phyloP scores from a whole-genome alignment of 1,140 invertebrate genomes.

The Lysiphlebus fabarum region DNA sequence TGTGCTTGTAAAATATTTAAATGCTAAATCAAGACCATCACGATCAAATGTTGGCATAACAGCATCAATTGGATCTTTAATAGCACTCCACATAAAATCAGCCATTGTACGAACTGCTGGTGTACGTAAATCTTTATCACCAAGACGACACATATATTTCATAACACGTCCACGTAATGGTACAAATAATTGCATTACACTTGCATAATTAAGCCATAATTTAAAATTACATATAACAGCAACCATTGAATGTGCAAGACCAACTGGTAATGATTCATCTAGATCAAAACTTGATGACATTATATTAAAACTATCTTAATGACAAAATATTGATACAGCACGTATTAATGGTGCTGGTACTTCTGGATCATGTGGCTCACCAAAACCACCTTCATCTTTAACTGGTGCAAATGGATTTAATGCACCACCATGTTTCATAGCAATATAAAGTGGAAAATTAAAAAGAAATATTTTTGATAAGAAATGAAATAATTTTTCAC shows the following conservation, averaged over 20 bases:
- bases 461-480: constrained; percentile 78
- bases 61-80: constrained; percentile 86
- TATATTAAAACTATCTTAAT: constrained; percentile 80
- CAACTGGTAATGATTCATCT: constrained; percentile 74
- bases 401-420: constrained; percentile 48
- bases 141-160: constrained; percentile 89
- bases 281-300: constrained; percentile 82
- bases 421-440: constrained; percentile 74
- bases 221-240: constrained; percentile 88
- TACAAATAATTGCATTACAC: constrained; percentile 82
- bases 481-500: constrained; percentile 74
- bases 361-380: constrained; percentile 89
- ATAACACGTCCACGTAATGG: constrained; percentile 81
- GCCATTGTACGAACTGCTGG: constrained; percentile 88
- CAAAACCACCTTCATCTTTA: constrained; percentile 63
- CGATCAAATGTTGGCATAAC: constrained; percentile 78
- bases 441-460: constrained; percentile 89
- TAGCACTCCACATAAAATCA: constrained; percentile 91
- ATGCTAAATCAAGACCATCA: constrained; percentile 85
- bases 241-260: constrained; percentile 86
- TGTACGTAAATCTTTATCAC: constrained; percentile 83
- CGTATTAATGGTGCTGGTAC: constrained; percentile 84
- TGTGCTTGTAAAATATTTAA: constrained; percentile 91
- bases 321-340: constrained; percentile 89
- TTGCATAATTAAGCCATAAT: constrained; percentile 89